Evolutionary conservation across 2,888 invertebrate species (phyloP), one percentile per base, ranked within the genome.

Genomic region (Entomobrya multifasciata): DNA sequence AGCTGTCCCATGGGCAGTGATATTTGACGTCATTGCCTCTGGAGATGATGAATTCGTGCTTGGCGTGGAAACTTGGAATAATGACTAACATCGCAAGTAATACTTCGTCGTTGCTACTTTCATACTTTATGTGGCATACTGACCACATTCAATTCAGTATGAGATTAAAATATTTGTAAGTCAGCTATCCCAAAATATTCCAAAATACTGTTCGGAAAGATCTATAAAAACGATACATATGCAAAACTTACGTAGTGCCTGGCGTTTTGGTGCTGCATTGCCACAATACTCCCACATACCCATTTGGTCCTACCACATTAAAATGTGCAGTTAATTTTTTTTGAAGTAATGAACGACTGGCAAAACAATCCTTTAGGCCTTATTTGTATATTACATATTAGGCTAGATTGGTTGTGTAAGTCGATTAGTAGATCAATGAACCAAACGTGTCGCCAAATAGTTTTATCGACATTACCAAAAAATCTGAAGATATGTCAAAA

Each of bases 201-300:
- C n/a, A n/a, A n/a, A n/a, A n/a, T n/a, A n/a, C n/a, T n/a, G 91
- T 0, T 91, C 92, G 90, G 88, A 89, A 87, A 87, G 91, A 92
- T 82, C 92, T 91, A 87, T 93, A 92, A 22, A 93, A 92, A 89
- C 92, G n/a, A 80, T 97, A 95, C 97, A 97, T 92, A 97, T 97
- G 92, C 97, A 97, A 93, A 97, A 97, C 57, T 97, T 98, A 93
- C 96, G 97, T 49, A 97, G 97, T 93, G 98, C 97, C 44, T 98
- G 98, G 98, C 94, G 97, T n/a, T n/a, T n/a, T n/a, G n/a, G n/a
- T n/a, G n/a, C n/a, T n/a, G n/a, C n/a, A n/a, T n/a, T n/a, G n/a
- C n/a, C n/a, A n/a, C n/a, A n/a, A n/a, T n/a, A n/a, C n/a, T n/a
- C n/a, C n/a, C n/a, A n/a, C n/a, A n/a, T n/a, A n/a, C n/a, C n/a